Base-by-base conservation (phyloP, 2,888 invertebrate species). In the Dascillus cervinus region DNA sequence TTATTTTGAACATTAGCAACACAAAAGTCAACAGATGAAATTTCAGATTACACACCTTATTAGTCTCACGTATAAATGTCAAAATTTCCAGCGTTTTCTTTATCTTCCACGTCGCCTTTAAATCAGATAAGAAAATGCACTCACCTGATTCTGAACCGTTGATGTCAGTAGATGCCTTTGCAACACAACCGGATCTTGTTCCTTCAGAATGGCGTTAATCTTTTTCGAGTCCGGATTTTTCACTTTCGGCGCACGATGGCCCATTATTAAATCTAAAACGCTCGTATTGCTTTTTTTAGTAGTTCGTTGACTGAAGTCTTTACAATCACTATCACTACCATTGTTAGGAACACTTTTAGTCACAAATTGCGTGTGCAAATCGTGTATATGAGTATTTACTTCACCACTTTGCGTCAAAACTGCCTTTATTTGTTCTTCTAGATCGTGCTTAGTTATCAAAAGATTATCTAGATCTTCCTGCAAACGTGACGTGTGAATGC, bases 71-170 rank as follows among this genome's bases (percentile, higher is more conserved):
- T n/a, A n/a, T n/a, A n/a, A n/a, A n/a, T n/a, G n/a, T n/a, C n/a
- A n/a, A n/a, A n/a, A n/a, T n/a, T n/a, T n/a, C n/a, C n/a, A n/a
- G n/a, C n/a, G n/a, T n/a, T n/a, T n/a, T n/a, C n/a, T n/a, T n/a
- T n/a, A n/a, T n/a, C n/a, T n/a, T n/a, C n/a, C n/a, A n/a, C n/a
- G n/a, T n/a, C n/a, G n/a, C n/a, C n/a, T n/a, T n/a, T n/a, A n/a
- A n/a, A n/a, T n/a, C n/a, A n/a, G n/a, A n/a, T n/a, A n/a, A n/a
- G n/a, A n/a, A n/a, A 11, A 20, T 15, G 14, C 11, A 38, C 66
- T 56, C 55, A 86, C 87, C 80, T 89, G 84, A 71, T 87, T 87
- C 62, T 85, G 81, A 58, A 85, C 83, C 59, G 84, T 82, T 52
- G 82, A 75, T 15, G 79, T 81, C 46, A 89, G 76, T 44, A 89